Conservation (phyloP, 2,113 vertebrate species). For the Argyrosomus japonicus region DNA sequence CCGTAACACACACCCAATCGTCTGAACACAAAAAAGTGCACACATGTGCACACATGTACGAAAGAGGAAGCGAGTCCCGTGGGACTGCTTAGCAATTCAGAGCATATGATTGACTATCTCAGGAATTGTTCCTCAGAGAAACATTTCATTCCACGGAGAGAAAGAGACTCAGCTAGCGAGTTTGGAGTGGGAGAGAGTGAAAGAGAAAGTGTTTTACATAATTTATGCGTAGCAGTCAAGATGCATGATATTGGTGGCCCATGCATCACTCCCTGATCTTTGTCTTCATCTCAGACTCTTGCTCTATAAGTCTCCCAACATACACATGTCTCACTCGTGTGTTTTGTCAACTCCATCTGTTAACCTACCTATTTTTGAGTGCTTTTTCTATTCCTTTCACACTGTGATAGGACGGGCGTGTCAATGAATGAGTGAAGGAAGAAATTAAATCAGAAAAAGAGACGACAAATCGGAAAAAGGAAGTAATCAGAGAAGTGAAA, state of each 20-base stretch:
- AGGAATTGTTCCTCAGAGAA: conserved; percentile 45
- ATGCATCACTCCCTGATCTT: conserved; percentile 28
- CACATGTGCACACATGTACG: neutral
- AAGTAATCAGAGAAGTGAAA: conserved; percentile 18
- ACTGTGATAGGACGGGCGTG: conserved; percentile 8
- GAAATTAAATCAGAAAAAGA: conserved; percentile 22
- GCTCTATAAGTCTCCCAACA: neutral
- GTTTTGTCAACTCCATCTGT: conserved; percentile 13
- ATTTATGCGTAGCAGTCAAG: conserved; percentile 45
- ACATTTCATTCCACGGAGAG: conserved; percentile 45
- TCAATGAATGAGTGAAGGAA: conserved; percentile 13
- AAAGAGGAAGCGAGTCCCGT: conserved; percentile 17
- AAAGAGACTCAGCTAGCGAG: conserved; percentile 9
- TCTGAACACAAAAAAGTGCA: conserved; percentile 4
- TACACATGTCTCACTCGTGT: neutral
- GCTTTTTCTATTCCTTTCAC: neutral
- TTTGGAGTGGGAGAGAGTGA: conserved; percentile 19
- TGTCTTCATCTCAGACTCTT: conserved; percentile 12
- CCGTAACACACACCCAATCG: conserved; percentile 8
- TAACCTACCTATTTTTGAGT: neutral
- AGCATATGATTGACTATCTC: conserved; percentile 52
- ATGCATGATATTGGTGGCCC: conserved; percentile 19
- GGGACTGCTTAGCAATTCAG: conserved; percentile 44
- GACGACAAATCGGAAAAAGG: neutral
- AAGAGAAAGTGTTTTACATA: conserved; percentile 45